Evolutionary conservation across 2,797 vertebrate species (phyloP).

Genomic region (Notolepis coatsorum): DNA sequence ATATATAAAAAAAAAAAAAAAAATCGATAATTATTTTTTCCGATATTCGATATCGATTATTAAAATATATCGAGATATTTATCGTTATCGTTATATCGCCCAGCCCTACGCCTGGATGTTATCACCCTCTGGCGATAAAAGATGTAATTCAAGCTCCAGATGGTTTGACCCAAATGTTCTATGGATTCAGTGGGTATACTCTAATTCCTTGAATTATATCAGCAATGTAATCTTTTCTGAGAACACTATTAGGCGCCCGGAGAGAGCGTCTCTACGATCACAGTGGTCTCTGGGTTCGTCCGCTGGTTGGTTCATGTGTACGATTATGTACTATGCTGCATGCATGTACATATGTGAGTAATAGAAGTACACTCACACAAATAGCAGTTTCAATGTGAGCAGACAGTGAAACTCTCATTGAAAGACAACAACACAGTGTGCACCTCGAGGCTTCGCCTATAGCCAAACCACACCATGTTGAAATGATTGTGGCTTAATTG

Average conservation of each 20-base stretch:
- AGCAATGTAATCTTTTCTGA: too few species aligned
- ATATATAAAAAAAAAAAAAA: too few species aligned
- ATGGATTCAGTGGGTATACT: slow-evolving; percentile 56
- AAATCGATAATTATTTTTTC: too few species aligned
- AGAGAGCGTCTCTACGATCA: too few species aligned
- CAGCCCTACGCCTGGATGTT: slow-evolving; percentile 60
- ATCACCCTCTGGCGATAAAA: slow-evolving; percentile 32
- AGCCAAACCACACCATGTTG: slow-evolving; percentile 79
- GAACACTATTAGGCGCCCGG: too few species aligned
- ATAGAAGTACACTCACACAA: slow-evolving; percentile 78
- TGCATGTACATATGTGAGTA: too few species aligned
- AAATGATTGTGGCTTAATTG: slow-evolving; percentile 85
- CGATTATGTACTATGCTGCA: too few species aligned
- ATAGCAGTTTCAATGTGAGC: slow-evolving; percentile 83
- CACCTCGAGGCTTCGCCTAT: slow-evolving; percentile 73
- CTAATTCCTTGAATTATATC: slow-evolving; percentile 51
- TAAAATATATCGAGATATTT: too few species aligned
- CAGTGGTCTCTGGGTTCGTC: too few species aligned
- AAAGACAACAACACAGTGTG: slow-evolving; percentile 80
- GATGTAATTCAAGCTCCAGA: slow-evolving; percentile 43
- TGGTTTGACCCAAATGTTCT: slow-evolving; percentile 34
- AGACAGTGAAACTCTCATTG: slow-evolving; percentile 84
- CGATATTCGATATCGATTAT: too few species aligned
- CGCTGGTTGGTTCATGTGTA: too few species aligned
- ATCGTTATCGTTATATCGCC: too few species aligned